Conservation (phyloP, 2,113 vertebrate genomes). For the Catagonus wagneri region DNA sequence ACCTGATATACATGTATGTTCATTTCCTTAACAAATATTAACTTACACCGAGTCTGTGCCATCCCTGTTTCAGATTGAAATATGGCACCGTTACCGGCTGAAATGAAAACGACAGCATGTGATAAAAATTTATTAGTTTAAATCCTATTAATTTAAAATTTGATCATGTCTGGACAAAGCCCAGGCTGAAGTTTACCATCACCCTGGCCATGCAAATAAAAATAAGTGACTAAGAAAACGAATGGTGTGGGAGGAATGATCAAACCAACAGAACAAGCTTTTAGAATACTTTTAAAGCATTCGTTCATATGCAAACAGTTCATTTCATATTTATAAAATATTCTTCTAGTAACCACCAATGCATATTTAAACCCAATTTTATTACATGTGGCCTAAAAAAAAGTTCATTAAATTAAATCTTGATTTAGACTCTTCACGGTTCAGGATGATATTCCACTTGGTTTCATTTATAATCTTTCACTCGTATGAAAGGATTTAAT, state of each 20-base stretch:
- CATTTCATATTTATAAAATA: background rate
- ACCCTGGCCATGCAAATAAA: conserved; percentile 19
- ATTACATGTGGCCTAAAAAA: background rate
- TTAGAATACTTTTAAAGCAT: background rate
- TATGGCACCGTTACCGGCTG: background rate
- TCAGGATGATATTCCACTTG: background rate
- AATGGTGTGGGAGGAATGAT: background rate
- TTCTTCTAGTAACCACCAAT: background rate
- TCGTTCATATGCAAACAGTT: background rate
- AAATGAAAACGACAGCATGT: background rate
- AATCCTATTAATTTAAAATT: conserved; percentile 20
- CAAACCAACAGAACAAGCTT: background rate
- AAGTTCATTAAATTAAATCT: background rate
- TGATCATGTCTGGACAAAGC: background rate
- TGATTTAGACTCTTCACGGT: background rate
- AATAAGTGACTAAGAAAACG: background rate
- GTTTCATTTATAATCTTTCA: background rate
- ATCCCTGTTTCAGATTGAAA: background rate
- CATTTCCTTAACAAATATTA: conserved; percentile 37
- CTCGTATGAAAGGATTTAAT: background rate
- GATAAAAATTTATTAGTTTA: background rate
- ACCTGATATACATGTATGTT: background rate
- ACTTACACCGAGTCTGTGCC: background rate
- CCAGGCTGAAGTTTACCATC: background rate
- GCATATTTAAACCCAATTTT: background rate